These are phyloP conservation scores for Anseranas semipalmata DNA, from an alignment of 2,113 vertebrate species.

Conservation along the genomic window DNA sequence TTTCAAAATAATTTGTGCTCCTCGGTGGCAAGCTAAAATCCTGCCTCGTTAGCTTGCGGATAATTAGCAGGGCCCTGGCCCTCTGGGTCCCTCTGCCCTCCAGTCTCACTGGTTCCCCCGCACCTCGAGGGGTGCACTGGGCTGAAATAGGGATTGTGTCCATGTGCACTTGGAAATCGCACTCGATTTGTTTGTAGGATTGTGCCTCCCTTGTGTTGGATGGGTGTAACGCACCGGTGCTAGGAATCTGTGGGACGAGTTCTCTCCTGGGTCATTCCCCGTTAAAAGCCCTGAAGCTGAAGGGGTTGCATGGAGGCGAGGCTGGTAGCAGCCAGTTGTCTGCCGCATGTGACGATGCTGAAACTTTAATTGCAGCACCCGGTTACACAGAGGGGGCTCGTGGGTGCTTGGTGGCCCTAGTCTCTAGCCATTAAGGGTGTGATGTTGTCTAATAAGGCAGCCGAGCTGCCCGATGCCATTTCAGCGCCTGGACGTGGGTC, in stretches of 20 bases:
- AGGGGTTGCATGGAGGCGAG: rapidly evolving
- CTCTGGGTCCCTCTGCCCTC: background rate
- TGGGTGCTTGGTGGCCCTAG: background rate
- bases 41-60: background rate
- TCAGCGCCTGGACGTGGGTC: background rate
- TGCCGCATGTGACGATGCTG: background rate
- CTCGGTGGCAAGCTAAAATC: background rate
- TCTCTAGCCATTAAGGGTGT: background rate
- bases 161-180: background rate
- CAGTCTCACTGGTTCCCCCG: background rate
- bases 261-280: background rate
- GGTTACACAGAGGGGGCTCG: background rate
- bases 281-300: background rate
- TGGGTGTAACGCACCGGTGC: background rate
- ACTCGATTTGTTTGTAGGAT: background rate
- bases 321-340: background rate
- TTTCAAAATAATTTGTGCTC: slow-evolving; percentile 47
- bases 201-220: background rate
- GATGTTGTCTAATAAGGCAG: background rate
- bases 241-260: background rate
- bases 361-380: background rate
- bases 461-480: rapidly evolving
- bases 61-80: slow-evolving; percentile 30
- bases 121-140: background rate
- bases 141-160: background rate